Conservation (phyloP, 1,140 invertebrate genomes). For the Listronotus bonariensis region DNA sequence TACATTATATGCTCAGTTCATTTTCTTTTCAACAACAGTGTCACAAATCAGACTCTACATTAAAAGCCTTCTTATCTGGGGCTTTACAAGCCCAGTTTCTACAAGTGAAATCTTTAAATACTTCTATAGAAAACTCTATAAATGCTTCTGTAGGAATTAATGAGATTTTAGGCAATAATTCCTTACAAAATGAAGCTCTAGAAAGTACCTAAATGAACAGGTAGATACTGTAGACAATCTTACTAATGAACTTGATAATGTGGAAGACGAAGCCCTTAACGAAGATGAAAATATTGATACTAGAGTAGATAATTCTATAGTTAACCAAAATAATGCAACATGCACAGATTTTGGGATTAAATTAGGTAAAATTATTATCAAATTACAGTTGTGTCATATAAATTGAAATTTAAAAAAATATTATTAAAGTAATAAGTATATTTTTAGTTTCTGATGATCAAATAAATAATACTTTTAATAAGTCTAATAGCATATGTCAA, state of each 20-base stretch:
- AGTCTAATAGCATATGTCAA: no score
- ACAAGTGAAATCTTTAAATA: slow-evolving; percentile 23
- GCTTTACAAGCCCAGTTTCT: not conserved
- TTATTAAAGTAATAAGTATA: no score
- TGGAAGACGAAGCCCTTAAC: not conserved
- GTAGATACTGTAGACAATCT: not conserved
- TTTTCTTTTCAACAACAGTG: slow-evolving; percentile 57
- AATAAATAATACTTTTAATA: no score
- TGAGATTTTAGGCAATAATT: not conserved
- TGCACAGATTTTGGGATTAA: no score
- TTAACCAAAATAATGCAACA: no score
- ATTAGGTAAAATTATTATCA: no score
- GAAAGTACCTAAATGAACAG: not conserved
- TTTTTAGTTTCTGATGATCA: no score
- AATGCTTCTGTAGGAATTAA: no score
- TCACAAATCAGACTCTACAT: slow-evolving; percentile 51
- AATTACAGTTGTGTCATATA: no score
- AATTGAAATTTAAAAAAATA: no score
- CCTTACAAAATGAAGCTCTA: not conserved
- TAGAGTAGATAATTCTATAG: no score
- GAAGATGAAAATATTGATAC: no score
- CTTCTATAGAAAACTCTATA: not conserved
- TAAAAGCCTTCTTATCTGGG: slow-evolving; percentile 42
- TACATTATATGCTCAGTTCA: slow-evolving; percentile 52
- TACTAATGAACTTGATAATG: slow-evolving; percentile 1